These are phyloP conservation scores for Muraenolepis orangiensis DNA, from an alignment of 2,797 vertebrate species.

Conservation along the genomic window DNA sequence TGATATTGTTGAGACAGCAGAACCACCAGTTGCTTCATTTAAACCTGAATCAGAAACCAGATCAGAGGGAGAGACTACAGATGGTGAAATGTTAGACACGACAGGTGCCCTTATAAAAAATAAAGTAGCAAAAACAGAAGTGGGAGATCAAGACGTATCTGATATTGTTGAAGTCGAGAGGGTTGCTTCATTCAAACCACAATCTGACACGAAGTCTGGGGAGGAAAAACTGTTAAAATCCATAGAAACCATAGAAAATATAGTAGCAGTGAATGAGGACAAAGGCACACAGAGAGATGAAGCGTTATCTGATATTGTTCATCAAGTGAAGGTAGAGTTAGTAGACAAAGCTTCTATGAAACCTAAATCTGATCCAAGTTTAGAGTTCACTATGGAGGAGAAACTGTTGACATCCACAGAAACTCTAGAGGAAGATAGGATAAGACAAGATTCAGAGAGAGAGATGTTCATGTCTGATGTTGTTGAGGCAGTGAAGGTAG, in stretches of 20 bases:
- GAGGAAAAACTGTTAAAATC: neutral
- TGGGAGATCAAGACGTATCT: neutral
- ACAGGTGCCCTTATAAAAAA: neutral
- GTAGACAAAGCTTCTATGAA: neutral
- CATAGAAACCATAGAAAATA: neutral
- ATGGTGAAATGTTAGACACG: neutral
- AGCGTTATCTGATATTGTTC: neutral
- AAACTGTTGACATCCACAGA: neutral
- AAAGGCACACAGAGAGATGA: neutral
- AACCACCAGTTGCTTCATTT: neutral
- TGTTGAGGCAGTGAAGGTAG: neutral
- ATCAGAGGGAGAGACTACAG: neutral
- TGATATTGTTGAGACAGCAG: neutral
- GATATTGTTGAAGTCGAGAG: slow-evolving; percentile 13
- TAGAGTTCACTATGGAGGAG: neutral
- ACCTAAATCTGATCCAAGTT: neutral
- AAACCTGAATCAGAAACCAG: neutral
- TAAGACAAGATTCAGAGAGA: neutral
- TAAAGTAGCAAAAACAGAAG: neutral
- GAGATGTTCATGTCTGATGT: neutral
- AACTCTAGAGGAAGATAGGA: neutral
- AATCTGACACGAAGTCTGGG: neutral
- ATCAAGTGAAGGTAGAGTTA: neutral
- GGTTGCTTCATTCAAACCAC: slow-evolving; percentile 16
- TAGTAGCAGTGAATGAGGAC: neutral